Evolutionary conservation across 2,797 vertebrate genomes (phyloP).

Genomic region (Danio albolineatus): DNA sequence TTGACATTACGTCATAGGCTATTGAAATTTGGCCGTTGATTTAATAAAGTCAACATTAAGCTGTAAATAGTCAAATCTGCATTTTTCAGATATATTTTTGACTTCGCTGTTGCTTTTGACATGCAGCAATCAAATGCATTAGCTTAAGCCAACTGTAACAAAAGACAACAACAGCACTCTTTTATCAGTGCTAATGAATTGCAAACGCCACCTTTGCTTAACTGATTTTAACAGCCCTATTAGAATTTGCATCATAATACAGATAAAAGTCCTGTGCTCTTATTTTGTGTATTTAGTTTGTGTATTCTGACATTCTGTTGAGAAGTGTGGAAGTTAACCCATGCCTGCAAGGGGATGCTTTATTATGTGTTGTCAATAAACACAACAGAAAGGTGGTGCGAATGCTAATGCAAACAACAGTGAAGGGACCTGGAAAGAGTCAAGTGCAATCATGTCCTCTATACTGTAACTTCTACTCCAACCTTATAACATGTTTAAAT

Average conservation of each 20-base stretch:
- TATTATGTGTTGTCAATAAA: constrained; percentile 61
- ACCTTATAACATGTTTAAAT: neutral
- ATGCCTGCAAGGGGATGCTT: constrained; percentile 62
- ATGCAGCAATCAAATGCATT: neutral
- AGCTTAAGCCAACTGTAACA: constrained; percentile 18
- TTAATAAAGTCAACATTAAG: constrained; percentile 2
- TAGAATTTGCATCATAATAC: constrained; percentile 82
- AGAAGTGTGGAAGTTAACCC: constrained; percentile 66
- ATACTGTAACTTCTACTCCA: constrained; percentile 5
- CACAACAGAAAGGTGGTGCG: constrained; percentile 35
- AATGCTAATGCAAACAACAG: constrained; percentile 53
- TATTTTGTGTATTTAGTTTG: constrained; percentile 79
- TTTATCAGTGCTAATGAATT: constrained; percentile 59
- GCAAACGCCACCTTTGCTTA: constrained; percentile 71
- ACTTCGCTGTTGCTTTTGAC: neutral
- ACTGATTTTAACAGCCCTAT: constrained; percentile 68
- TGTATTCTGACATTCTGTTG: constrained; percentile 76
- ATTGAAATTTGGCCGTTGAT: neutral
- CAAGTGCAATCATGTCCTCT: neutral
- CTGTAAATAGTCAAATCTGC: neutral
- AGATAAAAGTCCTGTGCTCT: constrained; percentile 64
- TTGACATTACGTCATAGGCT: neutral
- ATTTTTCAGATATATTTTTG: neutral
- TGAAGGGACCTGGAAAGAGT: constrained; percentile 32
- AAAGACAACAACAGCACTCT: constrained; percentile 24